Base-by-base conservation (phyloP, 2,888 invertebrate species). In the Siphlonurus alternatus region DNA sequence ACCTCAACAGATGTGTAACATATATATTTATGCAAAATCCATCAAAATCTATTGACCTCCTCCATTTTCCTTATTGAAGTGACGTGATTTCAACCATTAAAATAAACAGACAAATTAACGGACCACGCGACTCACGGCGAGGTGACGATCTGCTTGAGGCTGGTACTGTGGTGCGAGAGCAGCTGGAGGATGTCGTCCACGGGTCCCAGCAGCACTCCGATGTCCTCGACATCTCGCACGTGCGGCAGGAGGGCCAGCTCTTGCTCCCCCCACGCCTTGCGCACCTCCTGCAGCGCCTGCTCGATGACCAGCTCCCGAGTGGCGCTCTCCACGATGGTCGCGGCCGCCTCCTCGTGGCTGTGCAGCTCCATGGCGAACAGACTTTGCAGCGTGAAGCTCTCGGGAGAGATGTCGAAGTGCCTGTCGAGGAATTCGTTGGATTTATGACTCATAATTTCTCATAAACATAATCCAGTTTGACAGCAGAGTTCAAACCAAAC, bases 311-410 rank as follows among this genome's bases (percentile, higher is more conserved):
- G 77, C 75, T 95, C 95, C 71, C 93, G 93, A 67, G 90, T 86
- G 25, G 95, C 94, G 73, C 87, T 88, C 68, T 85, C 90, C 24
- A 95, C 88, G 64, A 95, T 93, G 72, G 86, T 85, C 70, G 87
- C 88, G 53, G 93, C 93, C 2, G 88, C 87, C 0, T 92, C 90
- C 51, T 75, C 73, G 59, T 89, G 91, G 68, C 86, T 83, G 70
- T 92, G 89, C 66, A 94, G 76, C 71, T 95, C 88, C 94, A 95
- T 94, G 1, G 87, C 83, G 73, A 95, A 95, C 85, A 95, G 89
- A 72, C 93, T 92, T 66, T 91, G 90, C 66, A 95, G 77, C 0
- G 93, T 94, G 70, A 95, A 94, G n/a, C 87, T 82, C 22, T 90
- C 88, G 2, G 91, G 86, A 1, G 88, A 81, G 87, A 94, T 93